Conservation (phyloP, 2,797 vertebrate species). For the Lacerta agilis region DNA sequence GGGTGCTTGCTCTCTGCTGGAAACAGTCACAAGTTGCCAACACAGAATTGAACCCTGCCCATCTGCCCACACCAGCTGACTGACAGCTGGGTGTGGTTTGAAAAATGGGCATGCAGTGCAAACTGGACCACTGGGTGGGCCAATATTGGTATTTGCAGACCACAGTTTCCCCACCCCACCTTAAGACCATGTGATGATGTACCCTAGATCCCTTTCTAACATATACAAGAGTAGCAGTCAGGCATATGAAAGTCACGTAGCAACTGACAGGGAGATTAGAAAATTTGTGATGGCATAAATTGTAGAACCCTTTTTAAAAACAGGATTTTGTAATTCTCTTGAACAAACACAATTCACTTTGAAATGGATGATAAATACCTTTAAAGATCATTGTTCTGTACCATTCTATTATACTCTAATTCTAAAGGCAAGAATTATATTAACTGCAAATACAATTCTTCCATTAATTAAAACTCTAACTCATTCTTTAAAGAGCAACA, state of each 20-base stretch:
- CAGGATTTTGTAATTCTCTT: not conserved
- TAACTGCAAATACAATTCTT: conserved; percentile 28
- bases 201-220: not conserved
- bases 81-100: too few species aligned
- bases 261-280: not conserved
- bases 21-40: too few species aligned
- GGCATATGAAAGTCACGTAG: not conserved
- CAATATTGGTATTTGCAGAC: too few species aligned
- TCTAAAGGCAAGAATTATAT: conserved; percentile 18
- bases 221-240: not conserved
- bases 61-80: too few species aligned
- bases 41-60: too few species aligned
- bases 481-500: conserved; percentile 17
- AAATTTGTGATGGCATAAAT: not conserved
- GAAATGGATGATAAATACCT: conserved; percentile 18
- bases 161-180: too few species aligned
- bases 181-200: not conserved
- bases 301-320: conserved; percentile 17
- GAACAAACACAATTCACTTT: not conserved
- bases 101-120: too few species aligned
- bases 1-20: too few species aligned
- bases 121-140: too few species aligned
- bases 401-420: conserved; percentile 23
- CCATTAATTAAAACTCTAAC: conserved; percentile 16
- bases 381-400: not conserved